A percentile compares a stretch with the other conserved stretches of the same genome.
phyloP scores from a whole-genome alignment of 2,797 vertebrate genomes.

The Lepilemur ruficaudatus region DNA sequence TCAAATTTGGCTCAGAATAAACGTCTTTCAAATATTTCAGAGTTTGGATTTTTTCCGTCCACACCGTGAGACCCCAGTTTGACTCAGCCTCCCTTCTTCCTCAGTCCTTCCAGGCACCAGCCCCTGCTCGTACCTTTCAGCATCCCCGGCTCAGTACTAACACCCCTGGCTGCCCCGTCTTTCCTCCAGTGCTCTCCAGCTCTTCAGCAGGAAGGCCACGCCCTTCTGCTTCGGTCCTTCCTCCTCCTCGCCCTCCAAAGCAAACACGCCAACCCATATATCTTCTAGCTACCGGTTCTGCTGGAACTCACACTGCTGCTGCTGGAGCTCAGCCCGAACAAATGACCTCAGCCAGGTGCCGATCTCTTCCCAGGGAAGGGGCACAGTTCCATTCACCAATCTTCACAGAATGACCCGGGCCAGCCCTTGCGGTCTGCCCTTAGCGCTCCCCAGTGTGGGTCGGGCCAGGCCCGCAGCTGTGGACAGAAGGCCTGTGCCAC shows the following conservation, averaged over 20 bases:
- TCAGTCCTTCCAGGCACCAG: background rate
- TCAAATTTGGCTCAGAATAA: too few relatives aligned
- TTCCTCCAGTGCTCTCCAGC: background rate
- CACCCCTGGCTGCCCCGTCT: background rate
- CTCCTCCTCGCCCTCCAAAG: background rate
- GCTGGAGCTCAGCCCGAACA: background rate
- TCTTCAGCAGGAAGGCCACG: too few relatives aligned
- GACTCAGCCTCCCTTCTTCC: background rate
- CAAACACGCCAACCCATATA: background rate
- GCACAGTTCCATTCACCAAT: background rate
- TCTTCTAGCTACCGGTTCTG: background rate
- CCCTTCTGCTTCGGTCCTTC: background rate
- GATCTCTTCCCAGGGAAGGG: background rate
- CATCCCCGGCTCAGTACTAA: background rate
- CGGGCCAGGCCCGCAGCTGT: background rate
- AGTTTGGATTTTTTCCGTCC: too few relatives aligned
- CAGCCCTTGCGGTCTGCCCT: background rate
- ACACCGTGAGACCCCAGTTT: background rate
- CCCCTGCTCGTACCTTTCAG: accelerated
- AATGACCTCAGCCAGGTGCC: background rate
- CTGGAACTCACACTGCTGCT: background rate
- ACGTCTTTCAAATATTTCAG: too few relatives aligned
- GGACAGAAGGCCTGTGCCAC: background rate
- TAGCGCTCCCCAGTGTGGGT: background rate
- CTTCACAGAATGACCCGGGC: background rate